Percentiles rank a stretch among this genome's conserved stretches.
Conservation (phyloP, 2,888 invertebrate species). For the Tachina fera region DNA sequence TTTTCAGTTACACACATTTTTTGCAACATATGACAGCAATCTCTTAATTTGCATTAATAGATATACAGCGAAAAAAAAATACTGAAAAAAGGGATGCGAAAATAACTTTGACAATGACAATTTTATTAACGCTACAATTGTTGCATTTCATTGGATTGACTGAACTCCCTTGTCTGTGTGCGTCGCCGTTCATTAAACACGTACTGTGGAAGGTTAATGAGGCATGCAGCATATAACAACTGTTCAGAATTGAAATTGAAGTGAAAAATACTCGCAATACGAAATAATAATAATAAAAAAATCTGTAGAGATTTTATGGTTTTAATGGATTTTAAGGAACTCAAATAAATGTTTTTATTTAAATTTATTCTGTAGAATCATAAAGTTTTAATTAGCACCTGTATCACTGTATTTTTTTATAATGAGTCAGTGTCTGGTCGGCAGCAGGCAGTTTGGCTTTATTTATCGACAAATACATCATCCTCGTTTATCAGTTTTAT, state of each 20-base stretch:
- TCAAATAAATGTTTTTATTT: constrained; percentile 38
- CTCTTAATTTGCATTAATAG: constrained; percentile 81
- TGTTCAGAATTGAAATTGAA: constrained; percentile 58
- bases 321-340: constrained; percentile 59
- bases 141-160: constrained; percentile 73
- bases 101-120: constrained; percentile 62
- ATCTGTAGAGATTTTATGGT: constrained; percentile 55
- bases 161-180: constrained; percentile 38
- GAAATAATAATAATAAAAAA: constrained; percentile 36
- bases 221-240: constrained; percentile 74
- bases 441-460: constrained; percentile 11
- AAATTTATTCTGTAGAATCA: constrained; percentile 48
- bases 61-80: constrained; percentile 38
- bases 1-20: constrained; percentile 44
- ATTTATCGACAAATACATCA: too few species aligned
- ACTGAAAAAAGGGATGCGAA: constrained; percentile 22
- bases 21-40: constrained; percentile 78
- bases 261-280: not conserved
- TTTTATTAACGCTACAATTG: constrained; percentile 72
- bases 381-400: constrained; percentile 67
- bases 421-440: constrained; percentile 42
- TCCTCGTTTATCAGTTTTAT: too few species aligned
- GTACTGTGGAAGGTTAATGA: constrained; percentile 75
- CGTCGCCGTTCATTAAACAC: constrained; percentile 42
- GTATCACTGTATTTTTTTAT: constrained; percentile 12